Base-by-base conservation (phyloP, 2,113 vertebrate species). In the Nesoenas mayeri region DNA sequence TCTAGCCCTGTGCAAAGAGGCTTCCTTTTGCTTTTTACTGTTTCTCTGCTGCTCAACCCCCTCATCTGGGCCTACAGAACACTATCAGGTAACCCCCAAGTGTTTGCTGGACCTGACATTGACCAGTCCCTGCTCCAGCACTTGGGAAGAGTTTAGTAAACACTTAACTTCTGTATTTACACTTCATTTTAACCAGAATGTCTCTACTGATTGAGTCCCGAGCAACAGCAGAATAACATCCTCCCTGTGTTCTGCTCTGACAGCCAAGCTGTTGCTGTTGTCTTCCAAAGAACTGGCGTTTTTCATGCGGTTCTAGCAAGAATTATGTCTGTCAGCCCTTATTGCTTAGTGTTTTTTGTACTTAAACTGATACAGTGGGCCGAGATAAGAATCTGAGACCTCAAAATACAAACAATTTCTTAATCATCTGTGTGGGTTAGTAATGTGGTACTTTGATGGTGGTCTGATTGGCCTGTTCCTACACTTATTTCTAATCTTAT, bases 31-130 rank as follows among this genome's bases (percentile, higher is more conserved):
- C 64, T 74, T 81, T 83, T 81, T 82, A 3, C 50, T 40, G 1
- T 66, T 0, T 0, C 22, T 51, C 48, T 66, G 54, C 54, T 95
- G 72, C 51, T 66, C 51, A 74, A 36, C 19, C 65, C 3, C 6
- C 29, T 78, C 56, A 88, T 89, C 60, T 84, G 80, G 47, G 26
- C 10, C 38, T 38, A 32, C 91, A 48, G 29, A 85, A 65, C 13
- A 3, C 0, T 6, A 38, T 62, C 56, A 25, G 64, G n/a, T 84
- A 42, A 62, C 19, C 9, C 10, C 5, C 0, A 1, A 66, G 40
- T 24, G 9, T 93, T 69, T 74, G 47, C 42, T 80, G 67, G 80
- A 32, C 3, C 4, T 54, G 67, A 58, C 9, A 6, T 38, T 74
- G 51, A 29, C 31, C 56, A 70, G 31, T 61, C 15, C 5, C 20